A percentile compares a stretch with the other conserved stretches of the same genome.
Evolutionary conservation across 2,797 vertebrate species (phyloP).

Genomic region (Notolepis coatsorum): DNA sequence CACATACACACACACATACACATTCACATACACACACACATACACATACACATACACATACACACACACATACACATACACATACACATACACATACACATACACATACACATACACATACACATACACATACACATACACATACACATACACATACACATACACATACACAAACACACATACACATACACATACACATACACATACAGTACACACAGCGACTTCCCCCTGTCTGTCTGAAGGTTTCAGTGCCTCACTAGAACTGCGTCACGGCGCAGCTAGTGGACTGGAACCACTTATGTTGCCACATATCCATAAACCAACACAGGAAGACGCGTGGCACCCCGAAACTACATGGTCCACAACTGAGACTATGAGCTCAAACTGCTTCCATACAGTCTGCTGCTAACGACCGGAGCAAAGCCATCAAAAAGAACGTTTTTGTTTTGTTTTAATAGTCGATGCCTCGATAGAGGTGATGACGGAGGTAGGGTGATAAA

Average conservation of each 20-base stretch:
- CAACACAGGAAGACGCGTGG: constrained; percentile 70
- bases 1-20: constrained; percentile 27
- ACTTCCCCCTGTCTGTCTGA: constrained; percentile 29
- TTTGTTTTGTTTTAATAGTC: no score
- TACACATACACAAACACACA: constrained; percentile 18
- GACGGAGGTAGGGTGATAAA: no score
- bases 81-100: constrained; percentile 5
- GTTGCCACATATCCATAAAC: constrained; percentile 65
- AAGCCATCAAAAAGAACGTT: no score
- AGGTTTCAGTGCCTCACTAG: constrained; percentile 40
- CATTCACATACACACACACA: constrained; percentile 39
- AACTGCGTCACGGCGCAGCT: constrained; percentile 54
- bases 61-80: constrained; percentile 14
- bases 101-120: constrained; percentile 6
- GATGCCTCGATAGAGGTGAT: no score
- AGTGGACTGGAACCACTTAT: constrained; percentile 69
- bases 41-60: constrained; percentile 32
- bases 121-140: neutral
- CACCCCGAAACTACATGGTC: constrained; percentile 63
- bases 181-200: neutral
- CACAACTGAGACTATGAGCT: constrained; percentile 51
- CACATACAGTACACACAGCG: no score
- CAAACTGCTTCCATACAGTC: constrained; percentile 48
- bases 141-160: constrained; percentile 3
- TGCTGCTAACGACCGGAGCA: neutral